A percentile compares a stretch with the other conserved stretches of the same genome.
Evolutionary conservation across 2,888 invertebrate species (phyloP).

Genomic region (Leptarthrus brevirostris): DNA sequence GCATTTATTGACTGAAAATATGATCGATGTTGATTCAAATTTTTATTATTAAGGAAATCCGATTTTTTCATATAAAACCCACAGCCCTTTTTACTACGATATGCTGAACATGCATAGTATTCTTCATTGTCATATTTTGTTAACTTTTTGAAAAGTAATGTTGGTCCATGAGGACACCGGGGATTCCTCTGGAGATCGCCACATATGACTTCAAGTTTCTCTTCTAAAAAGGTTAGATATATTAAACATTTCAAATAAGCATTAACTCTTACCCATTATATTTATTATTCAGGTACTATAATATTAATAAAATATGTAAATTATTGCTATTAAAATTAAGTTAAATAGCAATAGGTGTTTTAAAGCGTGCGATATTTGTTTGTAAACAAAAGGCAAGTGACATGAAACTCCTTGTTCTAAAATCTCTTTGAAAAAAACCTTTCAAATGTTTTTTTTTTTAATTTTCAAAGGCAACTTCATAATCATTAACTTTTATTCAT

Average conservation of each 20-base stretch:
- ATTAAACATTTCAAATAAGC: not conserved
- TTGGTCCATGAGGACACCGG: constrained; percentile 80
- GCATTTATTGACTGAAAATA: not conserved
- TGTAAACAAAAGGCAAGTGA: too few relatives aligned
- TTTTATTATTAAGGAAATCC: constrained; percentile 54
- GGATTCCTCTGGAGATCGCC: constrained; percentile 75
- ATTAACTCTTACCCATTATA: not conserved
- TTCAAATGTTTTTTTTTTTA: too few relatives aligned
- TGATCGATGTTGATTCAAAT: not conserved
- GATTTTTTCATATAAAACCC: constrained; percentile 71
- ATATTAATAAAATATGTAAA: too few relatives aligned
- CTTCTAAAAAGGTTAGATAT: not conserved
- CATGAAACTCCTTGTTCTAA: too few relatives aligned
- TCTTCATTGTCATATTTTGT: constrained; percentile 59
- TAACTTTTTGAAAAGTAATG: constrained; percentile 73
- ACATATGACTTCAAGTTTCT: constrained; percentile 67
- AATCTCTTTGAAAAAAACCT: too few relatives aligned
- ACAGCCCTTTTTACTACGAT: constrained; percentile 83
- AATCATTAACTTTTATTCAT: too few relatives aligned
- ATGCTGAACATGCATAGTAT: constrained; percentile 87
- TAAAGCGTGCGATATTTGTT: too few relatives aligned
- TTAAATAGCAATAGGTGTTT: too few relatives aligned
- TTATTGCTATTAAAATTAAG: too few relatives aligned
- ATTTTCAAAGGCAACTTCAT: too few relatives aligned
- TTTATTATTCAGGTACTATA: too few relatives aligned